Evolutionary conservation across 2,797 vertebrate genomes (phyloP), one percentile per base, ranked within the genome.

Genomic region (Pangasius larnaudii): DNA sequence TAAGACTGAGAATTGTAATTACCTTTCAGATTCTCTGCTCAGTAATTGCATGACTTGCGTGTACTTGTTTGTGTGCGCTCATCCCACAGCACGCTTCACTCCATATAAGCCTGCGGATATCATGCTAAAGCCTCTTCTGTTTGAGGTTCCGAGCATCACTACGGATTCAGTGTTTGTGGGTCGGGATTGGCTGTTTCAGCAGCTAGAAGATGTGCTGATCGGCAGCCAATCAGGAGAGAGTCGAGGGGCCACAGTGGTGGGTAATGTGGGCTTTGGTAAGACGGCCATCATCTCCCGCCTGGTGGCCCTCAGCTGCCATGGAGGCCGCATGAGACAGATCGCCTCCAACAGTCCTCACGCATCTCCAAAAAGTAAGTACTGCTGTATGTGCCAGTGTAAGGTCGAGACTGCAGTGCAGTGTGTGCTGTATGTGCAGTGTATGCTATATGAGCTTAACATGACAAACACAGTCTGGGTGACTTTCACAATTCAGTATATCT

Each of bases 81-180:
- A 16, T 84, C 11, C 53, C 67, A 27, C 92, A 99, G 99, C 96
- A 89, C 97, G 97, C 85, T 98, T 99, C 88, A 93, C 97, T 90
- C 97, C 98, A 36, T 99, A 99, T 93, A 99, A 99, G 95, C 97
- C 98, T 24, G 97, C 97, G 91, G 98, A 99, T 94, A 98, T 99
- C 95, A 95, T 99, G 96, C 96, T 99, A 93, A 99, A 99, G 94
- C 99, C 99, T 0, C 93, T 99, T 80, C 92, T 99, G 92, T 99
- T 99, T 33, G 99, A 99, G 94, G 99, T 99, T 85, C 98, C 99
- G 69, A 99, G 99, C 95, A 98, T 99, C 95, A 99, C 99, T 82
- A 99, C 97, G 14, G 99, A 99, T 93, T 99, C 98, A 0, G 98
- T 99, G 94, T 99, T 99, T 72, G 96, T 99, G 92, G 98, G 98